Percentiles rank a stretch among this genome's conserved stretches.
Evolutionary conservation across 2,113 vertebrate species (phyloP).

Genomic region (Odontophorus gujanensis): DNA sequence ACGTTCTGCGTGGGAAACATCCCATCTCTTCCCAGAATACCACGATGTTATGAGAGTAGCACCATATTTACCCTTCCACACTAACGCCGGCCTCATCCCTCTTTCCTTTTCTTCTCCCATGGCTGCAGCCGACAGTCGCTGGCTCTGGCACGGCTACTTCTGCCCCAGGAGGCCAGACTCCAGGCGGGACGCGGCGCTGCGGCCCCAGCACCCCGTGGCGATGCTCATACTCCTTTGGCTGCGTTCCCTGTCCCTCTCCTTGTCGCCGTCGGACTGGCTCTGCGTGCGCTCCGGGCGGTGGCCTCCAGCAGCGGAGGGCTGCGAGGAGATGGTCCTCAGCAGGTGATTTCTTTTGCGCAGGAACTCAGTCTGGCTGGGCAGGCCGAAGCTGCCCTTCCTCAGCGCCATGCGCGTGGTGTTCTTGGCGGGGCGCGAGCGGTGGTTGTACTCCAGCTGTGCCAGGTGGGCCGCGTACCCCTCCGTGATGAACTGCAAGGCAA

Average conservation of each 20-base stretch:
- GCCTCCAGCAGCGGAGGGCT: slow-evolving; percentile 74
- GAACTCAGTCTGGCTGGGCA: slow-evolving; percentile 91
- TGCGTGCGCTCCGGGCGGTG: slow-evolving; percentile 89
- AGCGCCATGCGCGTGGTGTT: slow-evolving; percentile 91
- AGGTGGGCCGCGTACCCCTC: slow-evolving; percentile 96
- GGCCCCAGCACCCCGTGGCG: slow-evolving; percentile 95
- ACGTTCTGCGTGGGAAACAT: background rate
- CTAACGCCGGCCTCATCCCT: slow-evolving; percentile 36
- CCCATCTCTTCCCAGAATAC: slow-evolving; percentile 48
- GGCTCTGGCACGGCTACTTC: slow-evolving; percentile 67
- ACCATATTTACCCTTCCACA: slow-evolving; percentile 74
- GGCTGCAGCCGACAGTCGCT: background rate
- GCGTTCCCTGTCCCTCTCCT: slow-evolving; percentile 84
- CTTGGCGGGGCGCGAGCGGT: slow-evolving; percentile 91
- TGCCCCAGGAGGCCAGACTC: slow-evolving; percentile 81
- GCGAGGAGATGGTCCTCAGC: slow-evolving; percentile 92
- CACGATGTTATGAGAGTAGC: slow-evolving; percentile 69
- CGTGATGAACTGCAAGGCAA: slow-evolving; percentile 87
- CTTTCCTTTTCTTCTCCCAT: background rate
- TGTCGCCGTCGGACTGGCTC: slow-evolving; percentile 89
- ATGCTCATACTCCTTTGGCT: slow-evolving; percentile 94
- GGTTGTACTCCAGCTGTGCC: slow-evolving; percentile 94
- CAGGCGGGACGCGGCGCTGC: slow-evolving; percentile 79
- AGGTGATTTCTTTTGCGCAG: slow-evolving; percentile 96
- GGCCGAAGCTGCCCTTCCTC: slow-evolving; percentile 94